Evolutionary conservation across 2,888 invertebrate genomes (phyloP).

Genomic region (Alloplasta piceator): DNA sequence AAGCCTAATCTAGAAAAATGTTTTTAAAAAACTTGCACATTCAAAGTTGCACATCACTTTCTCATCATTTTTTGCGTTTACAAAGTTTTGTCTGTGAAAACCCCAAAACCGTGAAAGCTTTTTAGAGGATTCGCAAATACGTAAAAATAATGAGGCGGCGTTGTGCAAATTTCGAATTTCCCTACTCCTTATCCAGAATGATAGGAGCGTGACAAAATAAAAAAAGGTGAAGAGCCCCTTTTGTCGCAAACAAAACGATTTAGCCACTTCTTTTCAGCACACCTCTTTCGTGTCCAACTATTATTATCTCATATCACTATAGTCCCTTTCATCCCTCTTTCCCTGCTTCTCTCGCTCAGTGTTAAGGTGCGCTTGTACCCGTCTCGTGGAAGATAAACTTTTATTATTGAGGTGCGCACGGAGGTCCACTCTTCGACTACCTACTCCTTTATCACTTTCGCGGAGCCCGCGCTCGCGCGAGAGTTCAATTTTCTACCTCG

Average conservation of each 20-base stretch:
- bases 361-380: constrained; percentile 47
- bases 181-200: not conserved
- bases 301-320: not conserved
- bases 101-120: too few relatives aligned
- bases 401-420: constrained; percentile 66
- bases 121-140: too few relatives aligned
- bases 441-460: not conserved
- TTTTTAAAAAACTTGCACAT: too few relatives aligned
- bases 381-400: constrained; percentile 64
- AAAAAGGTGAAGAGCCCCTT: constrained; percentile 3
- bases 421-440: constrained; percentile 19
- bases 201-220: constrained; percentile 6
- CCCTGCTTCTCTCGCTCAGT: constrained; percentile 17
- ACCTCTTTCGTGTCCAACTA: not conserved
- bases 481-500: constrained; percentile 66
- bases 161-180: not conserved
- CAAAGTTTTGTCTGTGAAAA: too few relatives aligned
- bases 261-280: constrained; percentile 13
- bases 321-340: not conserved
- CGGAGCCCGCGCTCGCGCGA: constrained; percentile 50
- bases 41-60: too few relatives aligned
- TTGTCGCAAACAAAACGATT: constrained; percentile 55
- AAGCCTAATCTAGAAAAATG: too few relatives aligned
- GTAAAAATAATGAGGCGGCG: too few relatives aligned
- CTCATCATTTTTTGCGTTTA: too few relatives aligned